phyloP scores from a whole-genome alignment of 2,797 vertebrate genomes.

The Pangasius djambal region DNA sequence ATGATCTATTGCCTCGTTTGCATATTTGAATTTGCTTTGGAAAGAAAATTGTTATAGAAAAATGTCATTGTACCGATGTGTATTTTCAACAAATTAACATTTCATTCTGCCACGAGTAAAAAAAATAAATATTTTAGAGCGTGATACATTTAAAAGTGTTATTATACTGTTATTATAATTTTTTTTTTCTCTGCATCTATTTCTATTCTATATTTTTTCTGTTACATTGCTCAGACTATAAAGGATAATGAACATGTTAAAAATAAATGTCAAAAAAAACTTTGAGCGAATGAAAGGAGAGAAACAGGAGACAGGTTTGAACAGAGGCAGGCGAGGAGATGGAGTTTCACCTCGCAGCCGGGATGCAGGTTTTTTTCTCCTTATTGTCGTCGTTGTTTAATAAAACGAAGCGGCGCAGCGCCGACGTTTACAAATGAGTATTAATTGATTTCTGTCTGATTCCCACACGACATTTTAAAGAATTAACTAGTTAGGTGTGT shows the following conservation, averaged over 20 bases:
- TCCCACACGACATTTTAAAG: conserved; percentile 67
- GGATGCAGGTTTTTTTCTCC: conserved; percentile 61
- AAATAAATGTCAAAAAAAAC: neutral
- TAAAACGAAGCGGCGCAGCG: conserved; percentile 60
- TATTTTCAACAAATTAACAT: neutral
- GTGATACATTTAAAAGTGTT: neutral
- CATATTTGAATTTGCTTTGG: neutral
- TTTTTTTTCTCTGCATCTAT: neutral
- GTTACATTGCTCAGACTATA: neutral
- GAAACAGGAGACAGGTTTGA: neutral
- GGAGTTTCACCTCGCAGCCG: conserved; percentile 35
- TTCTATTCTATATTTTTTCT: neutral
- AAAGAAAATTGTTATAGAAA: neutral
- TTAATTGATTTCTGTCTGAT: conserved; percentile 61
- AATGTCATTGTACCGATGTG: too few species aligned
- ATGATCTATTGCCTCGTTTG: neutral
- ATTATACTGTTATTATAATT: too few species aligned
- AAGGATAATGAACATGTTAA: neutral
- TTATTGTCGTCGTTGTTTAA: conserved; percentile 47
- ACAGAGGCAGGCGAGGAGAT: neutral
- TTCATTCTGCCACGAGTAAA: neutral
- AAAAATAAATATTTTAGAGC: neutral
- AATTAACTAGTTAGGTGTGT: conserved; percentile 77
- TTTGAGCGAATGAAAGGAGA: neutral
- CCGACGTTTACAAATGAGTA: conserved; percentile 75